Base-by-base conservation (phyloP, 1,140 invertebrate genomes). In the Anthonomus grandis region DNA sequence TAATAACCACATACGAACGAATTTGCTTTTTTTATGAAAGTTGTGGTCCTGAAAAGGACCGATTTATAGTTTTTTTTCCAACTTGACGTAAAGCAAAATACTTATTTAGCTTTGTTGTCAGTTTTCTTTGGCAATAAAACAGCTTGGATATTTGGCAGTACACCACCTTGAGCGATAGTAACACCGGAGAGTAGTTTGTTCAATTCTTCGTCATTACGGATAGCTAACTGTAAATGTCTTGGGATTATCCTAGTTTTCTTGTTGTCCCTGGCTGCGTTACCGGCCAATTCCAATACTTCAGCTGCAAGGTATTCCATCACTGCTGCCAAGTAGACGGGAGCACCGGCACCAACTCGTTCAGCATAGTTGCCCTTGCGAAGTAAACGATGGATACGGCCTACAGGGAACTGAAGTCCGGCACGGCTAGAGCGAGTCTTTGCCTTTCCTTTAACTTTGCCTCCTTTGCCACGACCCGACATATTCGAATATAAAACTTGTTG, bases 171-270 rank as follows among this genome's bases (percentile, higher is more conserved):
- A 9, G 90, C 86, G 61, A 93, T 91, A 2, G 88, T 91, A 0
- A 91, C 89, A 44, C 88, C 86, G 37, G 83, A 79, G 12, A 94
- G 70, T 44, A 93, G 77, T 70, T 63, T 85, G 67, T 87, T 89
- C 58, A 94, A 74, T 69, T 94, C 91, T 62, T 92, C 89, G 74
- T 95, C 91, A 73, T 91, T 92, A 27, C 86, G 79, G 15, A 94
- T 87, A 5, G 90, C 91, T 41, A 93, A 71, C 57, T 92, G 82
- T 2, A 93, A 76, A 70, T 95, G 90, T 31, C 90, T 78, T 0
- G 91, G 91, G 48, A 87, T 87, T 31, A 94, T 88, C 50, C 90
- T 60, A 78, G 2, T 79, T 65, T 80, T 76, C 19, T 82, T 81
- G 59, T 83, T 83, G 25, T 84, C 78, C 18, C 75, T 69, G 0